Conservation (phyloP, 1,140 invertebrate genomes). For the Probaryconus sp. region DNA sequence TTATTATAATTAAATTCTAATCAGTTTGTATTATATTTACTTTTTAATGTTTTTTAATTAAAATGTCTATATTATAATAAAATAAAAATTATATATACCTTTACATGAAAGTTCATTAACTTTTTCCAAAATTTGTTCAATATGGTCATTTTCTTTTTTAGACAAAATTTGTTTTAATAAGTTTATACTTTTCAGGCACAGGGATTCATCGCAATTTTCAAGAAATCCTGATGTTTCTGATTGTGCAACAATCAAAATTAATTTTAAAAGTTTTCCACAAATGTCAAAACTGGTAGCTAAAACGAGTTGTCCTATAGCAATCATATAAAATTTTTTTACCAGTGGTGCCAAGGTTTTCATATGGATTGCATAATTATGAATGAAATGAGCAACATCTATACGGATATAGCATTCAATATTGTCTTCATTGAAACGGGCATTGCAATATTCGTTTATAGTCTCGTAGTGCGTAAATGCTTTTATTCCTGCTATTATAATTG, state of each 20-base stretch:
- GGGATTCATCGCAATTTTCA: no score
- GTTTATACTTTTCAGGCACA: no score
- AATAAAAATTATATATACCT: no score
- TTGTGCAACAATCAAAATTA: neutral
- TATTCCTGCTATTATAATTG: conserved; percentile 19
- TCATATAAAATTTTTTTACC: conserved; percentile 28
- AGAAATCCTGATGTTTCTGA: no score
- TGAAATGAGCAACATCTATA: conserved; percentile 44
- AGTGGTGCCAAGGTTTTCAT: conserved; percentile 11
- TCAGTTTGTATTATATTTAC: no score
- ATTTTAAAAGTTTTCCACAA: neutral
- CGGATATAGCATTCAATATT: conserved; percentile 26
- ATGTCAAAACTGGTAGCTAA: neutral
- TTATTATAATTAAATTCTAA: no score
- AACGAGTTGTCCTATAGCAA: conserved; percentile 6
- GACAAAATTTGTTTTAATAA: no score
- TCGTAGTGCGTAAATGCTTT: conserved; percentile 13
- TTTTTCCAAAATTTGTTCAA: no score
- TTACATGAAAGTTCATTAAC: no score
- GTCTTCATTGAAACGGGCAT: conserved; percentile 10
- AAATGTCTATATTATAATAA: no score
- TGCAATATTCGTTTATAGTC: conserved; percentile 19
- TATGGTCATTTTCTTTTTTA: no score
- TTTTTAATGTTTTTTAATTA: no score
- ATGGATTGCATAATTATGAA: conserved; percentile 23